These are phyloP conservation scores for Xanthia icteritia DNA, from an alignment of 2,888 invertebrate genomes.

Conservation along the genomic window DNA sequence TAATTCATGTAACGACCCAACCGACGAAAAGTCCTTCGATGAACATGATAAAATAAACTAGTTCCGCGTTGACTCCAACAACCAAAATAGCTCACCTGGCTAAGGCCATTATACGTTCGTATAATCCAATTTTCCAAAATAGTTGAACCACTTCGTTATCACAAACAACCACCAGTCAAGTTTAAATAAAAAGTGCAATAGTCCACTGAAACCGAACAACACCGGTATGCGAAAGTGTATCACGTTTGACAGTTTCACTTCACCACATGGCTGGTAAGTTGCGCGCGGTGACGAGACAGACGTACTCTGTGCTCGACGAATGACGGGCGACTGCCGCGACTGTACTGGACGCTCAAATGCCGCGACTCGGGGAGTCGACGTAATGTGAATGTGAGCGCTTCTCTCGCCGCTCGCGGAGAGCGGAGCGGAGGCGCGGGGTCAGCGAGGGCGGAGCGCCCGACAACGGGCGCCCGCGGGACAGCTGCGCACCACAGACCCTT, in stretches of 20 bases:
- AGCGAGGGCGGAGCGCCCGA: constrained; percentile 85
- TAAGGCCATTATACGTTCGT: constrained; percentile 90
- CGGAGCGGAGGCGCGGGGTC: constrained; percentile 80
- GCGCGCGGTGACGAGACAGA: constrained; percentile 78
- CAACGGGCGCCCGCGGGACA: constrained; percentile 85
- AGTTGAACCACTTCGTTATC: constrained; percentile 85
- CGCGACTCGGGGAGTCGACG: constrained; percentile 68
- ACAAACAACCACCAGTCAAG: constrained; percentile 83
- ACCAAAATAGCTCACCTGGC: constrained; percentile 90
- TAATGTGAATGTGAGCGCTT: constrained; percentile 74
- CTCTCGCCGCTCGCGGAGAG: constrained; percentile 71
- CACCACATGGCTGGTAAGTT: constrained; percentile 88
- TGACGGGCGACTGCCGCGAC: constrained; percentile 85
- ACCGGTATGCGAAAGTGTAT: constrained; percentile 85
- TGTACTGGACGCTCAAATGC: constrained; percentile 65
- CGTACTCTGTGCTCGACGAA: constrained; percentile 82
- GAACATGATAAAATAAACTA: constrained; percentile 87
- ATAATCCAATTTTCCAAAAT: constrained; percentile 89
- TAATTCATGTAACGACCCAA: constrained; percentile 79
- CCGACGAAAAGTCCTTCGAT: constrained; percentile 85
- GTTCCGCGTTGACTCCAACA: constrained; percentile 90
- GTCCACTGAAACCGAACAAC: constrained; percentile 81
- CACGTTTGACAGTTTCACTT: constrained; percentile 90
- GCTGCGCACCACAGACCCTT: constrained; percentile 88
- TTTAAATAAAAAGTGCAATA: constrained; percentile 72